Conservation (phyloP, 2,888 invertebrate genomes). For the Idaea dimidiata region DNA sequence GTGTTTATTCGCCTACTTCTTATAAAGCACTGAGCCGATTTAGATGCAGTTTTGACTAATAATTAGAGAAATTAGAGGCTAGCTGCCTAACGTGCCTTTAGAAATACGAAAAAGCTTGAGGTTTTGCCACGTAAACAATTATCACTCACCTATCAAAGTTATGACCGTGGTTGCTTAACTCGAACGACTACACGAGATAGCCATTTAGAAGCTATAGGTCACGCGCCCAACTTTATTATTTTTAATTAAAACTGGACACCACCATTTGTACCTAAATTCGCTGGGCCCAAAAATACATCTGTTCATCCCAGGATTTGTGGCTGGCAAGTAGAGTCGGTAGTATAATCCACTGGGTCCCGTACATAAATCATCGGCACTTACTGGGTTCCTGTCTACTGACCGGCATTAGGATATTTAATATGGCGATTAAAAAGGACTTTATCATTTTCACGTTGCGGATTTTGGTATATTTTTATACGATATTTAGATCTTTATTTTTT, state of each 20-base stretch:
- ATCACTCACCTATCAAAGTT: too few relatives aligned
- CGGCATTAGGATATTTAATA: conserved; percentile 54
- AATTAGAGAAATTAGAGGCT: too few relatives aligned
- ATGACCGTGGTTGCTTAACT: too few relatives aligned
- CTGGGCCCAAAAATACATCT: conserved; percentile 4
- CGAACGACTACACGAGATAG: too few relatives aligned
- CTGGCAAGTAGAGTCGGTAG: conserved; percentile 24
- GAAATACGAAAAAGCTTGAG: too few relatives aligned
- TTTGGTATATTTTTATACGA: background rate
- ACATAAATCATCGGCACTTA: conserved; percentile 48
- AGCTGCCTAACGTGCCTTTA: too few relatives aligned
- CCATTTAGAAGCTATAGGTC: too few relatives aligned
- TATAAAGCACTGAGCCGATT: too few relatives aligned
- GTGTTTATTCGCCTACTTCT: too few relatives aligned
- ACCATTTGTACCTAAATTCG: background rate
- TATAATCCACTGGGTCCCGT: conserved; percentile 38
- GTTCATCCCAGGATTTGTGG: conserved; percentile 24
- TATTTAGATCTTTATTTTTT: too few relatives aligned
- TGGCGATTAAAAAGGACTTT: conserved; percentile 39
- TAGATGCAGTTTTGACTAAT: too few relatives aligned
- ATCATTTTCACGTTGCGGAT: conserved; percentile 8
- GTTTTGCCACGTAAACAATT: too few relatives aligned
- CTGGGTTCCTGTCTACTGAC: conserved; percentile 40
- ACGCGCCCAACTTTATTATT: background rate
- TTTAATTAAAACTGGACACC: conserved; percentile 6